These are phyloP conservation scores for Calameuta pallipes DNA, from an alignment of 2,888 invertebrate species.

Conservation along the genomic window DNA sequence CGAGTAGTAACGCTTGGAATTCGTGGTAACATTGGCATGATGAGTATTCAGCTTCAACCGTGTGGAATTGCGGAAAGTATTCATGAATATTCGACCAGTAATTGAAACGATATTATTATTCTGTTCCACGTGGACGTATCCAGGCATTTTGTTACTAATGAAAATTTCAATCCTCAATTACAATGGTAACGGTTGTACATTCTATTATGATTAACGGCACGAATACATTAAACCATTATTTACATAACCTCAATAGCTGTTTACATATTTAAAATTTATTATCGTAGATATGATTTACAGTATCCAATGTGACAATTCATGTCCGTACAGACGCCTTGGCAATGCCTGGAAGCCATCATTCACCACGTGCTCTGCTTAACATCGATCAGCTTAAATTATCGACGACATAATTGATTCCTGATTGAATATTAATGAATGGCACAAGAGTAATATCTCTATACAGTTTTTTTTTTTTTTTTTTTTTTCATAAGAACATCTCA, in stretches of 20 bases:
- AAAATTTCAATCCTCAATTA: background rate
- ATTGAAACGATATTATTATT: background rate
- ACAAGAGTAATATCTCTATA: background rate
- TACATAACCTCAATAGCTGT: background rate
- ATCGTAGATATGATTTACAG: background rate
- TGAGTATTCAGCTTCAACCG: background rate
- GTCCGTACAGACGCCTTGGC: background rate
- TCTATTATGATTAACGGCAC: background rate
- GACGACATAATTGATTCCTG: background rate
- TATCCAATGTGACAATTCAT: background rate
- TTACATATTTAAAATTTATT: background rate
- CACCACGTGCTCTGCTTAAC: background rate
- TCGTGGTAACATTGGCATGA: background rate
- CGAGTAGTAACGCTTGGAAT: background rate
- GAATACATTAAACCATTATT: background rate
- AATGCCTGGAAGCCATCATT: background rate
- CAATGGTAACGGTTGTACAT: background rate
- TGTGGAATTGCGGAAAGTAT: background rate
- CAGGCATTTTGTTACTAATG: background rate
- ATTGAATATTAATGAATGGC: background rate
- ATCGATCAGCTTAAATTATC: background rate
- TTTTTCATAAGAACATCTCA: background rate
- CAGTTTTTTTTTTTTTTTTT: too few relatives aligned
- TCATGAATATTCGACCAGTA: background rate
- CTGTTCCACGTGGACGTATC: background rate